Conservation (phyloP, 2,888 invertebrate species). For the Adineta ricciae region DNA sequence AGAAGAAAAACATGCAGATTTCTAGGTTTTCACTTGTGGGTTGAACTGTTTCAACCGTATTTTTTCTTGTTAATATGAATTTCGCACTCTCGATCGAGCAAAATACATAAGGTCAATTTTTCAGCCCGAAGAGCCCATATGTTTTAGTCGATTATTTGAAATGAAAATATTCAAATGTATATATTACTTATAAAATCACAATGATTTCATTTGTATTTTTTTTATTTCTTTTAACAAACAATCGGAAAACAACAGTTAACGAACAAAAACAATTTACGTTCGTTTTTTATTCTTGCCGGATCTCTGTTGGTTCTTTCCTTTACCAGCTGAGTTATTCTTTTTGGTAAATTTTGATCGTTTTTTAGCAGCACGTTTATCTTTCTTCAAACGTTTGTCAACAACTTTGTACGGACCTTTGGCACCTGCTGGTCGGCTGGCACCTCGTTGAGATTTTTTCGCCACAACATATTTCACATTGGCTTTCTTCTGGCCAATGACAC, state of each 20-base stretch:
- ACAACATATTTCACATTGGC: slow-evolving; percentile 85
- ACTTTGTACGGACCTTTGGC: slow-evolving; percentile 82
- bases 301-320: too few relatives aligned
- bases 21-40: too few relatives aligned
- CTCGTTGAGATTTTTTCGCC: slow-evolving; percentile 63
- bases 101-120: too few relatives aligned
- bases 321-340: not conserved
- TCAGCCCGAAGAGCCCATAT: too few relatives aligned
- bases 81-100: too few relatives aligned
- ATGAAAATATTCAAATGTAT: too few relatives aligned
- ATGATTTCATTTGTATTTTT: not conserved
- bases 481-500: slow-evolving; percentile 60
- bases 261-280: not conserved
- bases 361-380: slow-evolving; percentile 57
- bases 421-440: slow-evolving; percentile 68
- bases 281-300: not conserved
- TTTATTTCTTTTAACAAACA: slow-evolving; percentile 2
- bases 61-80: too few relatives aligned
- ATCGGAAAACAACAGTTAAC: not conserved
- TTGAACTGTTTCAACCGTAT: too few relatives aligned
- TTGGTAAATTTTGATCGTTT: slow-evolving; percentile 18
- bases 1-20: too few relatives aligned
- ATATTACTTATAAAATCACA: not conserved
- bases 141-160: too few relatives aligned
- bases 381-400: slow-evolving; percentile 92